Base-by-base conservation (phyloP, 2,113 vertebrate genomes). In the Ameiurus melas region DNA sequence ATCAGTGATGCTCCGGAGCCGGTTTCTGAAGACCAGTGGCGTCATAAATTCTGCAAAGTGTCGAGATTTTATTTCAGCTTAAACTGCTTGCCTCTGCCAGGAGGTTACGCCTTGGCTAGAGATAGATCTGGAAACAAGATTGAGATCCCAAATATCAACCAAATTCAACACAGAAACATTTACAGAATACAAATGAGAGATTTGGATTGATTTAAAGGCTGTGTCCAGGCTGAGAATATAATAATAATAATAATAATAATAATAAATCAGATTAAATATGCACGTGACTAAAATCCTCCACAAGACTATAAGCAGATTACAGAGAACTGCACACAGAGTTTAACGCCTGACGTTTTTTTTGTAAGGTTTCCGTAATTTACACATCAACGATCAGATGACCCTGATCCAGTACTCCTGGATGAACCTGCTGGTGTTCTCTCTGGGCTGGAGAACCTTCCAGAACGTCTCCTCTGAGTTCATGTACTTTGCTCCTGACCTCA, bases 341-440 rank as follows among this genome's bases (percentile, higher is more conserved):
- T 27, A 19, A 36, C 14, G 25, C 89, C 25, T 12, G 1, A 16
- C 0, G 8, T 39, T 82, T 82, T 82, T 2, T 90, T 90, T 84
- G 13, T 51, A 22, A 99, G 98, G 98, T 83, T 99, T 99, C 94
- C 96, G 97, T 87, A 97, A 95, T 92, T 96, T 99, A 86, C 98
- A 99, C 91, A 99, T 99, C 1, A 97, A 95, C 25, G 98, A 99
- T 91, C 98, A 99, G 95, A 99, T 99, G 96, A 99, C 96, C 0
- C 97, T 99, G n/a, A 99, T 99, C 89, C 98, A 99, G 89, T 99
- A 98, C 92, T 99, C 98, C 0, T 99, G 98, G 98, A 99, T 99
- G 98, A 98, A 97, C 92, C 92, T 99, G 75, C 98, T 99, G 98
- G 96, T 98, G 83, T 99, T 99, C 92, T 97, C 97, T 0, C 93